A percentile compares a stretch with the other conserved stretches of the same genome.
These are phyloP conservation scores for Microcebus lehilahytsara DNA, from an alignment of 2,113 vertebrate genomes.

Conservation along the genomic window DNA sequence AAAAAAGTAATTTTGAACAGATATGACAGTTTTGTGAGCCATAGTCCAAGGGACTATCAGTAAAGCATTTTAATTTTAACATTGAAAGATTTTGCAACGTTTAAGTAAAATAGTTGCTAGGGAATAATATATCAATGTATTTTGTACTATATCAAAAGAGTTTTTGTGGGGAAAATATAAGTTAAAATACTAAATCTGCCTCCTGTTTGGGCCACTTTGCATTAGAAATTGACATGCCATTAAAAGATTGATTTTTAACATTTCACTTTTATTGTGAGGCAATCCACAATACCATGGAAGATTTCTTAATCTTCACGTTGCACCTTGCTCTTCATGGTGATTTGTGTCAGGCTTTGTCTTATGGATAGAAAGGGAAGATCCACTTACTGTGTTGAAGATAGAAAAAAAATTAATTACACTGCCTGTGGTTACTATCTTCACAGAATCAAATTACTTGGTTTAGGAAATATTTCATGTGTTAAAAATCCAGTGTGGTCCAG, in stretches of 20 bases:
- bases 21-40: conserved; percentile 55
- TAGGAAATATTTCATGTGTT: conserved; percentile 78
- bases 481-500: conserved; percentile 68
- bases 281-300: conserved; percentile 18
- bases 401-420: conserved; percentile 78
- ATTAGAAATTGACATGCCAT: conserved; percentile 6
- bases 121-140: neutral
- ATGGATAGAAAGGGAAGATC: conserved; percentile 61
- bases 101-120: conserved; percentile 45
- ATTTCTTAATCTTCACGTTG: conserved; percentile 74
- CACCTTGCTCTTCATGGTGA: conserved; percentile 72
- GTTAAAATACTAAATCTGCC: conserved; percentile 19
- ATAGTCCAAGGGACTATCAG: neutral
- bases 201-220: conserved; percentile 21
- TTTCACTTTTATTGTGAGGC: conserved; percentile 40
- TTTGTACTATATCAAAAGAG: conserved; percentile 9
- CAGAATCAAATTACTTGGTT: conserved; percentile 80
- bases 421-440: conserved; percentile 75
- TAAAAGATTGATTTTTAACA: conserved; percentile 60
- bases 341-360: conserved; percentile 75
- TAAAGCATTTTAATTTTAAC: conserved; percentile 52
- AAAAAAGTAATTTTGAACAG: conserved; percentile 55
- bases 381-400: conserved; percentile 68
- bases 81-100: conserved; percentile 26
- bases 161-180: conserved; percentile 46